phyloP scores from a whole-genome alignment of 1,140 invertebrate genomes.

The Dysdera silvatica region DNA sequence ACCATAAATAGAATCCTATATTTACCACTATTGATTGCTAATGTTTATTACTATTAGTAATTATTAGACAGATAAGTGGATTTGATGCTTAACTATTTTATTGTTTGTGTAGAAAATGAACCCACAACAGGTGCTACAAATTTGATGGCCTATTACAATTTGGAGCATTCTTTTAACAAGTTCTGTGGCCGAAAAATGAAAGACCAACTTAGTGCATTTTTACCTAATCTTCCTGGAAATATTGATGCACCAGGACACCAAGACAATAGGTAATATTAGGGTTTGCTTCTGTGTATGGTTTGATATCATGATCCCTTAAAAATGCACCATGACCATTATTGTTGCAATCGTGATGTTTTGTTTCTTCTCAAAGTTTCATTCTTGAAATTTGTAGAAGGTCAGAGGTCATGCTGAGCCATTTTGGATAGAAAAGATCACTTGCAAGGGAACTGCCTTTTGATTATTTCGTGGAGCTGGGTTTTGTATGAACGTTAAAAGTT shows the following conservation, averaged over 20 bases:
- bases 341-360: too few species aligned
- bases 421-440: too few species aligned
- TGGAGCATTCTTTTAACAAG: constrained; percentile 95
- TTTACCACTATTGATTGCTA: background rate
- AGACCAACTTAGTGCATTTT: constrained; percentile 87
- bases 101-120: constrained; percentile 72
- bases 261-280: constrained; percentile 55
- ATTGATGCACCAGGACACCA: constrained; percentile 77
- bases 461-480: too few species aligned
- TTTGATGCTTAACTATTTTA: constrained; percentile 5
- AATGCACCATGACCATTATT: too few species aligned
- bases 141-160: constrained; percentile 89
- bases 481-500: too few species aligned
- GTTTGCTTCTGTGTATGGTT: constrained; percentile 2
- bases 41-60: background rate
- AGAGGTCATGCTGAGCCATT: too few species aligned
- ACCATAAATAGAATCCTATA: background rate
- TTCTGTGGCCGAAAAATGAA: constrained; percentile 96
- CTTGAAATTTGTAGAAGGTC: too few species aligned
- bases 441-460: too few species aligned
- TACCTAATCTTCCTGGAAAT: constrained; percentile 87
- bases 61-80: too few species aligned
- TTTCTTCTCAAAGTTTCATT: too few species aligned
- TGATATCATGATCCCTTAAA: too few species aligned
- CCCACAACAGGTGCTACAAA: constrained; percentile 84